Evolutionary conservation across 2,797 vertebrate genomes (phyloP), one percentile per base, ranked within the genome.

Genomic region (Pangasius sanitwongsei): DNA sequence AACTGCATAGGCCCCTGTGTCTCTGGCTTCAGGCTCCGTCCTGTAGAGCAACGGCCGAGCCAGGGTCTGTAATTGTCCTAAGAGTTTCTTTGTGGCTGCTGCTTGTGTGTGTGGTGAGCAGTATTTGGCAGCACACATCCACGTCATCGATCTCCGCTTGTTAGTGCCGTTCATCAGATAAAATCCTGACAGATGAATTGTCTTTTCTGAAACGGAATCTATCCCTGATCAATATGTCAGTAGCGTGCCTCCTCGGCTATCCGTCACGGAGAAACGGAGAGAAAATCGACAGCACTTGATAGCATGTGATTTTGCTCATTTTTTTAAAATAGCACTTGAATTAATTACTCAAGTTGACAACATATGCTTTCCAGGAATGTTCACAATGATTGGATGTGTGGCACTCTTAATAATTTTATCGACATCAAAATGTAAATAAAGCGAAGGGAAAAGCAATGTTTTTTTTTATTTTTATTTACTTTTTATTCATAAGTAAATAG

Each of bases 191-290:
- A 83, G 94, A 91, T 90, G 88, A 92, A 92, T 93, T 93, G 91
- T 94, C 90, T 93, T 94, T 94, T 93, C 85, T 78, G 91, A 92
- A 94, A 93, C 91, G 0, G 89, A 95, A 94, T 94, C 90, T 90
- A 93, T 94, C 91, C 90, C 59, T 88, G 90, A 93, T 95, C 92
- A 90, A 93, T 95, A 93, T 87, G 84, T 85, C 69, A 25, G 5
- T 87, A 48, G 85, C 89, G 72, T 92, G 86, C 86, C 74, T 90
- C 7, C 86, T 87, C 89, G 67, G 89, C 91, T 81, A 82, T 93
- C 90, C 87, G 88, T 95, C n/a, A 93, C 57, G 53, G 65, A 86
- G 69, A 89, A 37, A 85, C 59, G n/a, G 48, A 88, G 91, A 63
- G 86, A 88, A 91, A 92, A 91, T 92, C 91, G 87, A 90, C 90